These are phyloP conservation scores for Agrypnia vestita DNA, from an alignment of 1,140 invertebrate genomes.

Conservation along the genomic window DNA sequence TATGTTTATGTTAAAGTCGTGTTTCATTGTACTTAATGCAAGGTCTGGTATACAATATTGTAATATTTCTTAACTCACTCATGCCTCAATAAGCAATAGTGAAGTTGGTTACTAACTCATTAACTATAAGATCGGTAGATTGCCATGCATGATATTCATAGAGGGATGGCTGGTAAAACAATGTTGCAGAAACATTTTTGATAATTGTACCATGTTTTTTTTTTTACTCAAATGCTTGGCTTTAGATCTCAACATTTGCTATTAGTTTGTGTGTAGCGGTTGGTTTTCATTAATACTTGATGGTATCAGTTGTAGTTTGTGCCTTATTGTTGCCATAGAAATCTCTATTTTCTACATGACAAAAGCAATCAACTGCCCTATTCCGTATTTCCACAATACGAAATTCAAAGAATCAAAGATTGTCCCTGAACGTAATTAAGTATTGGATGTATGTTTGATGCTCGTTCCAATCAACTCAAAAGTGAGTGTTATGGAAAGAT, in stretches of 20 bases:
- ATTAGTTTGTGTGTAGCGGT: conserved; percentile 21
- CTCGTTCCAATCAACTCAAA: no score
- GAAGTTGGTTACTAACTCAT: no score
- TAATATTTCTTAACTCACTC: conserved; percentile 10
- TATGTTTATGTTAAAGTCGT: no score
- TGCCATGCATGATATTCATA: no score
- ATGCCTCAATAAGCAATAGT: not conserved
- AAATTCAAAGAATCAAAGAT: conserved; percentile 5
- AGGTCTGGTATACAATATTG: not conserved
- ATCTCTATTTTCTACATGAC: conserved; percentile 8
- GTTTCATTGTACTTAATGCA: no score
- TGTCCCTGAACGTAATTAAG: no score
- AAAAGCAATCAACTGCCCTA: not conserved
- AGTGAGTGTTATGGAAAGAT: not conserved
- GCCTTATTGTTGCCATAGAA: conserved; percentile 4
- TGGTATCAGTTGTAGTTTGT: conserved; percentile 24
- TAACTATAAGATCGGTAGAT: no score
- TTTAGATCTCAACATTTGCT: conserved; percentile 33
- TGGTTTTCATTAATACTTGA: conserved; percentile 30
- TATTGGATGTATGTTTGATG: no score
- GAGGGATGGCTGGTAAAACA: no score
- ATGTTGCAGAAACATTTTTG: not conserved
- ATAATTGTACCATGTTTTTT: not conserved
- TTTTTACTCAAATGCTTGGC: conserved; percentile 26
- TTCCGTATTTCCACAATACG: conserved; percentile 1